A percentile compares a stretch with the other conserved stretches of the same genome.
Evolutionary conservation across 1,140 invertebrate genomes (phyloP).

Genomic region (Hylyphantes graminicola): DNA sequence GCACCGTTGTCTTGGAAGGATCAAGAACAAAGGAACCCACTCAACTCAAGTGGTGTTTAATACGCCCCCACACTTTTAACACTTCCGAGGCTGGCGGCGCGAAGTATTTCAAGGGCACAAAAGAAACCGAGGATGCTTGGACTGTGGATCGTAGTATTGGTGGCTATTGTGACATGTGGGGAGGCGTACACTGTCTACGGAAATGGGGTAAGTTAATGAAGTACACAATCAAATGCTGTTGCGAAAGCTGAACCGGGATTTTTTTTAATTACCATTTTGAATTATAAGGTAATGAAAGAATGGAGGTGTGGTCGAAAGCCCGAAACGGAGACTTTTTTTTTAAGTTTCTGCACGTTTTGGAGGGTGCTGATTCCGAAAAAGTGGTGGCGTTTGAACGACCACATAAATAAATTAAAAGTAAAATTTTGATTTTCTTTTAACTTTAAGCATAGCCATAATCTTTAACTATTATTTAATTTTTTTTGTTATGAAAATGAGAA

Average conservation of each 20-base stretch:
- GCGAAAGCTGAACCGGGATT: not conserved
- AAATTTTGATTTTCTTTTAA: not conserved
- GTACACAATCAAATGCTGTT: not conserved
- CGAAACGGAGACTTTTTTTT: too few relatives aligned
- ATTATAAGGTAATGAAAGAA: too few relatives aligned
- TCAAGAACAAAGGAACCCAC: too few relatives aligned
- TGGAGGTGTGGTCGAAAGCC: too few relatives aligned
- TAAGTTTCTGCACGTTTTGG: too few relatives aligned
- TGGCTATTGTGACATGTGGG: not conserved
- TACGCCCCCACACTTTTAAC: too few relatives aligned
- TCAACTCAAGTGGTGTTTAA: too few relatives aligned
- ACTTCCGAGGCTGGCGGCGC: not conserved
- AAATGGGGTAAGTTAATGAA: conserved; percentile 34
- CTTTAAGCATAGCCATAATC: too few relatives aligned
- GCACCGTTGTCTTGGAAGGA: not conserved
- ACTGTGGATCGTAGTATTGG: not conserved
- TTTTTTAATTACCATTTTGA: not conserved
- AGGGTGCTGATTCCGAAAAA: too few relatives aligned
- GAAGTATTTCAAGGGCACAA: not conserved
- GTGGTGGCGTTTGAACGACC: not conserved
- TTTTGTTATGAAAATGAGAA: too few relatives aligned
- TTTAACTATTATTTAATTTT: too few relatives aligned
- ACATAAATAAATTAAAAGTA: not conserved
- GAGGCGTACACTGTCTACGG: conserved; percentile 23
- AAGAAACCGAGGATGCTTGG: not conserved